Percentiles rank a stretch among this genome's conserved stretches.
phyloP scores from a whole-genome alignment of 1,140 invertebrate species.

The Oryctes rhinoceros region DNA sequence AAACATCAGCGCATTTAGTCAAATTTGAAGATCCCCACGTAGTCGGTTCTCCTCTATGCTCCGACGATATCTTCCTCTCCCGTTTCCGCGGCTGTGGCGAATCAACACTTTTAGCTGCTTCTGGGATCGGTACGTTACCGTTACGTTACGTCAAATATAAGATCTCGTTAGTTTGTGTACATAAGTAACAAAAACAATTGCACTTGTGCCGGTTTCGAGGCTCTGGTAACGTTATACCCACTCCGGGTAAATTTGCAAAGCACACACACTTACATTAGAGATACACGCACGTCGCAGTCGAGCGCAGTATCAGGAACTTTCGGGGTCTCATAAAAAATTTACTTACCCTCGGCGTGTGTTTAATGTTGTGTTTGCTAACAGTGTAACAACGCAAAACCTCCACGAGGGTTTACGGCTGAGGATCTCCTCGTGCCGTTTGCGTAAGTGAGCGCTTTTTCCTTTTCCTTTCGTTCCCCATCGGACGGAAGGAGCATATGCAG shows the following conservation, averaged over 20 bases:
- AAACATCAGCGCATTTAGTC: slow-evolving; percentile 1
- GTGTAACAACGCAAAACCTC: neutral
- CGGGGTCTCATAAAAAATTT: slow-evolving; percentile 30
- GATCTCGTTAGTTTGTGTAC: slow-evolving; percentile 35
- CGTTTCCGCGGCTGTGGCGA: neutral
- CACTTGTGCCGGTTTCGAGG: neutral
- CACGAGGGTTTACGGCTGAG: neutral
- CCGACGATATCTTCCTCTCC: neutral
- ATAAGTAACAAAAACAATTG: slow-evolving; percentile 32
- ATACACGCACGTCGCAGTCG: neutral
- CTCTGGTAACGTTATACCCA: neutral
- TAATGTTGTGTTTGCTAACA: slow-evolving; percentile 35
- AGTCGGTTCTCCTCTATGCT: neutral
- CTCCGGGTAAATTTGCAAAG: slow-evolving; percentile 28
- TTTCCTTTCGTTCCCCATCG: neutral
- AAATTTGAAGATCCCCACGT: neutral
- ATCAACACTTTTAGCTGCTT: slow-evolving; percentile 1
- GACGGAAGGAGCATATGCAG: neutral
- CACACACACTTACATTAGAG: neutral
- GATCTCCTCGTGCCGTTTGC: neutral
- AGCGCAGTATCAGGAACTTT: neutral
- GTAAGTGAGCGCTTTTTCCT: slow-evolving; percentile 21
- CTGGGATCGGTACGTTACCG: slow-evolving; percentile 15
- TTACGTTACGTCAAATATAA: slow-evolving; percentile 23
- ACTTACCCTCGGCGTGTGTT: slow-evolving; percentile 28